phyloP scores from a whole-genome alignment of 2,797 vertebrate genomes.

The Acrossocheilus fasciatus region DNA sequence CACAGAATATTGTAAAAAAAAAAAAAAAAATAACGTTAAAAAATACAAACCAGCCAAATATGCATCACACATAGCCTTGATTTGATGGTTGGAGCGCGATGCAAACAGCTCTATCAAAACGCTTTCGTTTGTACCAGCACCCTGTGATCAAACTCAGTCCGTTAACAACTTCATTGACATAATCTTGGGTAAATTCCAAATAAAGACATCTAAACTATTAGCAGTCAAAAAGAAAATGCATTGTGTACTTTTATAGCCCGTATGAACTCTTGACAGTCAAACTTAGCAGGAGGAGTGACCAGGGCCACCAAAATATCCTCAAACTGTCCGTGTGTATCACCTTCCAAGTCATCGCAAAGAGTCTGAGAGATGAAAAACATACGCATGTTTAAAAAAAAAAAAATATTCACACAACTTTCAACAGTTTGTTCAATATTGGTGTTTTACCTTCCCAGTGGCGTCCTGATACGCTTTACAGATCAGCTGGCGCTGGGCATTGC shows the following conservation, averaged over 20 bases:
- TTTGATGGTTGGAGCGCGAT: slow-evolving; percentile 84
- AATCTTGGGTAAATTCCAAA: background rate
- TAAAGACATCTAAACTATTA: background rate
- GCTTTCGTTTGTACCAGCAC: slow-evolving; percentile 84
- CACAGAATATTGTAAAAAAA: background rate
- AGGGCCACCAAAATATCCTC: slow-evolving; percentile 83
- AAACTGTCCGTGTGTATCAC: slow-evolving; percentile 87
- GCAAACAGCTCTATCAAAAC: slow-evolving; percentile 88
- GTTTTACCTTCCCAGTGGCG: slow-evolving; percentile 77
- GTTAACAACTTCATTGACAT: slow-evolving; percentile 3
- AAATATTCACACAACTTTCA: background rate
- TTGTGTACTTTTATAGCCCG: slow-evolving; percentile 83
- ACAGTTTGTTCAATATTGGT: background rate
- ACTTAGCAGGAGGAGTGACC: slow-evolving; percentile 76
- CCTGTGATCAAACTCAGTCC: slow-evolving; percentile 70
- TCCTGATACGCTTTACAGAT: slow-evolving; percentile 80
- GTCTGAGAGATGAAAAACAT: slow-evolving; percentile 63
- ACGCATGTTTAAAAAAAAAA: background rate
- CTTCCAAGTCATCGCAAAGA: slow-evolving; percentile 81
- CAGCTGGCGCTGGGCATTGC: slow-evolving; percentile 82
- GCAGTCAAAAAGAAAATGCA: background rate
- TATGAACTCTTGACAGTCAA: slow-evolving; percentile 83
- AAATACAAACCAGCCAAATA: slow-evolving; percentile 81
- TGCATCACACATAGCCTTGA: slow-evolving; percentile 82
- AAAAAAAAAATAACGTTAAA: background rate